Conservation (phyloP, 1,140 invertebrate genomes). For the Trachymyrmex septentrionalis region DNA sequence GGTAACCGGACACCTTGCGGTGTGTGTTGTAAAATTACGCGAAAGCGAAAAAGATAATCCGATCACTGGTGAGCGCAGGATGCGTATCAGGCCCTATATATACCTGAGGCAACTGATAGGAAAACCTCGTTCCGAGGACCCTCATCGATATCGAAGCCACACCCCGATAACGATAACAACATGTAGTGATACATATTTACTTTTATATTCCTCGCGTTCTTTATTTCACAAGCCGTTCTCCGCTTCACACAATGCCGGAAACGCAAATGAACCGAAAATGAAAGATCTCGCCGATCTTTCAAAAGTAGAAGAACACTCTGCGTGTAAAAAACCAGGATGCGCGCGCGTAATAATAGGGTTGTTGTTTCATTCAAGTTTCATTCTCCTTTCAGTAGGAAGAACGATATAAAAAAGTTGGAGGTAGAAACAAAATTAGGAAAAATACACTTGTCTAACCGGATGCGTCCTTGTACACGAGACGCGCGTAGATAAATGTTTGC, state of each 20-base stretch:
- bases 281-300: neutral
- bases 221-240: slow-evolving; percentile 16
- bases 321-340: neutral
- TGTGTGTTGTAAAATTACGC: slow-evolving; percentile 6
- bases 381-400: neutral
- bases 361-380: neutral
- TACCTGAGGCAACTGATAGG: slow-evolving; percentile 83
- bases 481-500: slow-evolving; percentile 50
- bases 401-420: slow-evolving; percentile 7
- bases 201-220: slow-evolving; percentile 44
- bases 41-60: slow-evolving; percentile 75
- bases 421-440: neutral
- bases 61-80: slow-evolving; percentile 80
- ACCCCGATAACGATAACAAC: slow-evolving; percentile 84
- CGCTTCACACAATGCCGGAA: slow-evolving; percentile 6
- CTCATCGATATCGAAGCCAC: slow-evolving; percentile 83
- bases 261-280: slow-evolving; percentile 22
- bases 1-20: slow-evolving; percentile 1
- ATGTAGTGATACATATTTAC: slow-evolving; percentile 75
- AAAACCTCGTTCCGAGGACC: slow-evolving; percentile 80
- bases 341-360: neutral
- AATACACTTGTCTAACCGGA: neutral
- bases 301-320: too few relatives aligned
- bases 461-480: neutral
- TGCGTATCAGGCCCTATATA: slow-evolving; percentile 81